phyloP scores from a whole-genome alignment of 2,888 invertebrate genomes.

The Conops quadrifasciatus region DNA sequence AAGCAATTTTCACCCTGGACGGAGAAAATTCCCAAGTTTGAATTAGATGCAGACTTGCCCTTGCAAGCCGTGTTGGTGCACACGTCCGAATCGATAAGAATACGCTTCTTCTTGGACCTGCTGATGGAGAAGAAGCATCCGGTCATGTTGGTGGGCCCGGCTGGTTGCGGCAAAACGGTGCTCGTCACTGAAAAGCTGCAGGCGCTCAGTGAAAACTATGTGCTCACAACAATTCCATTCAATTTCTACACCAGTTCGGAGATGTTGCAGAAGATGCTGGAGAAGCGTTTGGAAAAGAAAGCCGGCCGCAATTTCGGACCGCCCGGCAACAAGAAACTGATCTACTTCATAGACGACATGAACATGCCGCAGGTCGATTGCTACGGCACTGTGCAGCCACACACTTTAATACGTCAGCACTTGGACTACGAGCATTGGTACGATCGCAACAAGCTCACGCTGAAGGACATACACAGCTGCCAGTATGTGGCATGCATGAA shows the following conservation, averaged over 20 bases:
- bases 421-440: conserved; percentile 96
- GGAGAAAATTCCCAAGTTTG: conserved; percentile 88
- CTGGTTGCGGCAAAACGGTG: conserved; percentile 95
- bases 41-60: conserved; percentile 89
- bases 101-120: conserved; percentile 88
- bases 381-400: conserved; percentile 96
- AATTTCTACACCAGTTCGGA: conserved; percentile 96
- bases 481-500: conserved; percentile 99
- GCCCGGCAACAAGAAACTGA: conserved; percentile 89
- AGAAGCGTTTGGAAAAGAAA: conserved; percentile 95
- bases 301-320: conserved; percentile 95
- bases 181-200: conserved; percentile 76
- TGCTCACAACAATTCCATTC: conserved; percentile 91
- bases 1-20: conserved; percentile 92
- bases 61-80: conserved; percentile 93
- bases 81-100: conserved; percentile 90
- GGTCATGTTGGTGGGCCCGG: conserved; percentile 93
- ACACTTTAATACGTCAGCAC: conserved; percentile 94
- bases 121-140: conserved; percentile 89
- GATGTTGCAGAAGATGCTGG: conserved; percentile 91
- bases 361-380: conserved; percentile 94
- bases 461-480: conserved; percentile 96
- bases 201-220: conserved; percentile 82
- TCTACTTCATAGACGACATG: conserved; percentile 97
- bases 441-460: conserved; percentile 83